These are phyloP conservation scores for Trichomalopsis sarcophagae DNA, from an alignment of 1,140 invertebrate genomes.

Conservation along the genomic window DNA sequence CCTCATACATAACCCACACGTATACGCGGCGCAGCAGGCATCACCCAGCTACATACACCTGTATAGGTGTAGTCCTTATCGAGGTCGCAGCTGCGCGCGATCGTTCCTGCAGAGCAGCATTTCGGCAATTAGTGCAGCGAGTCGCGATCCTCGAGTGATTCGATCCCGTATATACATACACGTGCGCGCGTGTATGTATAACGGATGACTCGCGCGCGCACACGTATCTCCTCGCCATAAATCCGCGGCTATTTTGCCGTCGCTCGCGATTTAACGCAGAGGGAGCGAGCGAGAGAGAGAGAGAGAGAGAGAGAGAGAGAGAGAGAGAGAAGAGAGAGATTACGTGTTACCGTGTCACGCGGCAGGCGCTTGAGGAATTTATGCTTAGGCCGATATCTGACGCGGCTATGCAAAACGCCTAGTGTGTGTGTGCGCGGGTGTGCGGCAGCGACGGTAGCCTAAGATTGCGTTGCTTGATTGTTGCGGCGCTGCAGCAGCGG, in stretches of 20 bases:
- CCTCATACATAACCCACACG: background rate
- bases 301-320: constrained; percentile 51
- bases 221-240: constrained; percentile 67
- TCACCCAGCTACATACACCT: background rate
- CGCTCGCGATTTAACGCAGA: constrained; percentile 47
- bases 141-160: constrained; percentile 25
- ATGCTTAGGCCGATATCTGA: constrained; percentile 68
- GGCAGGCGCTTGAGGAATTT: constrained; percentile 64
- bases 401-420: constrained; percentile 63
- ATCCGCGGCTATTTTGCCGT: constrained; percentile 67
- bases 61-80: constrained; percentile 3
- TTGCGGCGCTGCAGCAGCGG: constrained; percentile 2
- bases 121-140: constrained; percentile 29
- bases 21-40: background rate
- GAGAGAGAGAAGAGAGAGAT: constrained; percentile 60
- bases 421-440: background rate
- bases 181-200: constrained; percentile 40
- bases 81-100: background rate
- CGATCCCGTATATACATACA: constrained; percentile 19
- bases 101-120: background rate
- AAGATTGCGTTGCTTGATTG: constrained; percentile 65
- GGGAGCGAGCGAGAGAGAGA: constrained; percentile 2
- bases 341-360: constrained; percentile 63
- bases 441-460: constrained; percentile 50
- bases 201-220: constrained; percentile 59